Evolutionary conservation across 2,888 invertebrate genomes (phyloP).

Genomic region (Megastigmus dorsalis): DNA sequence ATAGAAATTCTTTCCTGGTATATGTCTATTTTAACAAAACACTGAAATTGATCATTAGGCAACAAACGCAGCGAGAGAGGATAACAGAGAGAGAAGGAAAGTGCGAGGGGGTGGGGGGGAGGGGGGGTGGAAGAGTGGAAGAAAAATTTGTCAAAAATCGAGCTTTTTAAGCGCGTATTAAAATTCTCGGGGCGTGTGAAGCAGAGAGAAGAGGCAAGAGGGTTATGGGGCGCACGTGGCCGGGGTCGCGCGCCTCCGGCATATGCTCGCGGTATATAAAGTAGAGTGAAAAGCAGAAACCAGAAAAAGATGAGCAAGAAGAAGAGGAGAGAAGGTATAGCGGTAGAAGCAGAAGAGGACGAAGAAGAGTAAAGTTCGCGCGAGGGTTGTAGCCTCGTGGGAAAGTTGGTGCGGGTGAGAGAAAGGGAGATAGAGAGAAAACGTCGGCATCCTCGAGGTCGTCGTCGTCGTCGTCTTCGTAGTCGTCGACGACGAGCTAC

Average conservation of each 20-base stretch:
- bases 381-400: neutral
- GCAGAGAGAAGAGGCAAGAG: neutral
- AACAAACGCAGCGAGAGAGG: neutral
- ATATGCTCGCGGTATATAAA: constrained; percentile 26
- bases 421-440: neutral
- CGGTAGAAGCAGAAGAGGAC: too few species aligned
- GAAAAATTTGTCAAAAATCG: neutral
- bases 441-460: neutral
- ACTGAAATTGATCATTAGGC: neutral
- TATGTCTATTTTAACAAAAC: neutral
- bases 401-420: constrained; percentile 17
- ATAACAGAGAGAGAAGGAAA: too few species aligned
- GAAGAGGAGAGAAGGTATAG: too few species aligned
- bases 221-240: constrained; percentile 9
- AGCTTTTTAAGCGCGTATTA: constrained; percentile 31
- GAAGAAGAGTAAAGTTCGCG: neutral
- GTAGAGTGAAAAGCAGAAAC: neutral
- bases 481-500: constrained; percentile 43
- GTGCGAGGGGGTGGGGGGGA: neutral
- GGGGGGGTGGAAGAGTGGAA: neutral
- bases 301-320: neutral
- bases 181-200: constrained; percentile 31
- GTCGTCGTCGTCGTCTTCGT: neutral
- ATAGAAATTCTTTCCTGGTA: neutral
- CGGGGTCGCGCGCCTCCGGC: constrained; percentile 1